Base-by-base conservation (phyloP, 1,140 invertebrate species). In the Steinernema khuongi region DNA sequence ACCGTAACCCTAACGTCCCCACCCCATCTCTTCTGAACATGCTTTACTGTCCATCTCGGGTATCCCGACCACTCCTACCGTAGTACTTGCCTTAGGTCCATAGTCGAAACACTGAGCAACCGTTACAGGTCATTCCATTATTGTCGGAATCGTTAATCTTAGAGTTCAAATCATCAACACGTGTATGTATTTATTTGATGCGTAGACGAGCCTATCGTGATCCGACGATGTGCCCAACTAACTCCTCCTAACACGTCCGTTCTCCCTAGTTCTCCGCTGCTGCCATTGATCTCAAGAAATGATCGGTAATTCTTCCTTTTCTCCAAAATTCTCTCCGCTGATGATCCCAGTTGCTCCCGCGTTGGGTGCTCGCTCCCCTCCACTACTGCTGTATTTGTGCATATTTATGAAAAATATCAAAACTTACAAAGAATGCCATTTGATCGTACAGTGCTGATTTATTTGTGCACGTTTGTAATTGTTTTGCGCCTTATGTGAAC, bases 161-260 rank as follows among this genome's bases (percentile, higher is more conserved):
- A 41, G n/a, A n/a, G 4, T 60, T 60, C 26, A 60, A 22, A 11
- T 7, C 7, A 41, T n/a, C 36, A 60, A 60, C 50, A 60, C 50
- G 50, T 60, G 50, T 60, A 60, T 60, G 50, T 60, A 60, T 60
- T 60, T 60, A 60, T 60, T 60, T 17, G 22, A 60, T 60, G 50
- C 50, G 50, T 60, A 60, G 50, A 60, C 7, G 50, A 60, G 36
- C 36, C 36, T 60, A 60, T 26, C 50, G 50, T 60, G 26, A 14
- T 22, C 36, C 36, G 7, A n/a, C 26, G 11, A 60, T 14, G 11
- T 4, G 11, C 22, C 22, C 50, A 17, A 60, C 50, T 60, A 60
- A 60, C 50, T 7, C 4, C 11, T 60, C n/a, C n/a, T 60, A 60
- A 60, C 50, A 60, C 26, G 50, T 60, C 50, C 50, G n/a, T n/a